Percentiles rank a stretch among this genome's conserved stretches.
Evolutionary conservation across 2,888 invertebrate species (phyloP).

Genomic region (Malacosoma neustria): DNA sequence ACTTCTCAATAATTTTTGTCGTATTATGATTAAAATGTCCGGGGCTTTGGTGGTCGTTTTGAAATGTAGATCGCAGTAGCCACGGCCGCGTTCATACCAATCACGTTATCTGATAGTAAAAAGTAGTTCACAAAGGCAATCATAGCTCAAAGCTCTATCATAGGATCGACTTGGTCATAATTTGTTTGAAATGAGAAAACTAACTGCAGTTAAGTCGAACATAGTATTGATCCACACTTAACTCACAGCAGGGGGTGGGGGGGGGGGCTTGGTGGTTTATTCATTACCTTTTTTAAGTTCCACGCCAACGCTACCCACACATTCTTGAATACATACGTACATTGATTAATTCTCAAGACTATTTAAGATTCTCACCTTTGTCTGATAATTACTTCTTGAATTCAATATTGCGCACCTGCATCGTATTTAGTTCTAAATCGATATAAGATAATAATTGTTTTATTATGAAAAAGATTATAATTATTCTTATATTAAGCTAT

Average conservation of each 20-base stretch:
- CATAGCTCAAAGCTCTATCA: background rate
- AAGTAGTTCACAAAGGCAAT: background rate
- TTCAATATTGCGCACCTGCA: too few species aligned
- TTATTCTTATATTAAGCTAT: too few species aligned
- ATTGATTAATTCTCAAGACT: too few species aligned
- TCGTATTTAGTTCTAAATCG: too few species aligned
- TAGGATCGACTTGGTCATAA: constrained; percentile 2
- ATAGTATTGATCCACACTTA: constrained; percentile 1
- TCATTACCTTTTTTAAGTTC: background rate
- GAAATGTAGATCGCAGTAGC: background rate
- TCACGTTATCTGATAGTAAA: background rate
- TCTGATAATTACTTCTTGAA: too few species aligned
- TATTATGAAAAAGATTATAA: too few species aligned
- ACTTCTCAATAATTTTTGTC: too few species aligned
- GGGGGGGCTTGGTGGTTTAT: background rate
- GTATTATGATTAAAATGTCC: too few species aligned
- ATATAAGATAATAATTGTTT: too few species aligned
- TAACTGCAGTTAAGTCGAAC: constrained; percentile 1
- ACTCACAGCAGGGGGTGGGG: background rate
- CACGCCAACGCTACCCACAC: background rate
- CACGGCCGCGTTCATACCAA: background rate
- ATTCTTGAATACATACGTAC: too few species aligned
- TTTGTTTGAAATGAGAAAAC: constrained; percentile 6
- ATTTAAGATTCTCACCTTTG: too few species aligned
- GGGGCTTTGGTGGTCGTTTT: too few species aligned